Base-by-base conservation (phyloP, 2,113 vertebrate genomes). In the Chauna torquata region DNA sequence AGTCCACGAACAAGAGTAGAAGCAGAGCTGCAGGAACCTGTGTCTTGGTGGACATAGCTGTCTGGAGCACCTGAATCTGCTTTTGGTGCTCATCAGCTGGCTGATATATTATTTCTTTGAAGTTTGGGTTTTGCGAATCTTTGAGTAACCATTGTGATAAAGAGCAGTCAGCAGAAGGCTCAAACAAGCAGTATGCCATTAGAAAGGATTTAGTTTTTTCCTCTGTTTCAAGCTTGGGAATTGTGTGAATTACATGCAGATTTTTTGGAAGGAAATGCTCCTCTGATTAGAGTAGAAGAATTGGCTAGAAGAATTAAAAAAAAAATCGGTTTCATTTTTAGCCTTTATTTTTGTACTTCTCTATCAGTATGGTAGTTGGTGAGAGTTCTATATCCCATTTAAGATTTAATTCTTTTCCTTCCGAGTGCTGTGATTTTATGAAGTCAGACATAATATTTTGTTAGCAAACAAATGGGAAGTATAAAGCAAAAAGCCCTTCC, bases 401-500 rank as follows among this genome's bases (percentile, higher is more conserved):
- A 72, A 69, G 28, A 69, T 92, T 92, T 74, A 83, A 40, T 94
- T 79, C 19, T 79, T 94, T 94, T 92, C 54, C 85, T 84, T 92
- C 61, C 57, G 42, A 84, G 68, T 86, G 64, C 30, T 87, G 54
- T 83, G 95, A 54, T 90, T 84, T 84, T 89, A 82, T 55, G 9
- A 96, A 94, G 88, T 86, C 80, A 88, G 72, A 34, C 72, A 86
- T 69, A 96, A 64, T 96, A 82, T 96, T 97, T 92, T 96, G 90
- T 93, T 92, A 95, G 66, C 78, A 93, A 94, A 94, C 69, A 96
- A 94, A 87, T 94, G 78, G 42, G 44, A 94, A 95, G 78, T 89
- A 91, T n/a, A 96, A 92, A 94, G 80, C 69, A 93, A 94, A 80
- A 52, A 95, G 25, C 44, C 83, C 61, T 84, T 92, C 76, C 88